phyloP scores from a whole-genome alignment of 2,888 invertebrate species.

The Cerastis leucographa region DNA sequence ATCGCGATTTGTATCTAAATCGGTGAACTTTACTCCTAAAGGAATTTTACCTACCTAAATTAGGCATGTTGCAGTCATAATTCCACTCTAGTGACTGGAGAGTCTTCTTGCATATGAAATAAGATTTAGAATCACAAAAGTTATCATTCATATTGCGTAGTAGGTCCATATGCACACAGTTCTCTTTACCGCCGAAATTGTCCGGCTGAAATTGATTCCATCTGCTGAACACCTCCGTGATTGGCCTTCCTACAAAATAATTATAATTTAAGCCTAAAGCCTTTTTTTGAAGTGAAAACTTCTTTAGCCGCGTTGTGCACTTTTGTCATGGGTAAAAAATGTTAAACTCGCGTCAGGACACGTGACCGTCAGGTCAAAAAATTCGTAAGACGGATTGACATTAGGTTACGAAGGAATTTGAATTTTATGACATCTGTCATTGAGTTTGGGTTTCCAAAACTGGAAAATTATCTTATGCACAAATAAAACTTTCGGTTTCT shows the following conservation, averaged over 20 bases:
- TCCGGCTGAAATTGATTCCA: constrained; percentile 47
- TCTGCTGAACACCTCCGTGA: constrained; percentile 2
- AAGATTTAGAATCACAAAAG: constrained; percentile 69
- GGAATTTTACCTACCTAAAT: constrained; percentile 69
- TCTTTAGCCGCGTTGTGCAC: no score
- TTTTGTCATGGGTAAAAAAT: no score
- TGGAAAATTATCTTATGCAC: no score
- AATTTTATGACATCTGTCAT: no score
- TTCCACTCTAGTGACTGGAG: constrained; percentile 77
- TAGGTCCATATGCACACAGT: constrained; percentile 70
- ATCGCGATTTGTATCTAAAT: no score
- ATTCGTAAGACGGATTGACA: no score
- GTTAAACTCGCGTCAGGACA: no score
- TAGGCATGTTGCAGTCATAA: constrained; percentile 74
- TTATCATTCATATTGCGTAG: constrained; percentile 75
- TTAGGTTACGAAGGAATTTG: no score
- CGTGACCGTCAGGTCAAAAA: no score
- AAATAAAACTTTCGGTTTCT: no score
- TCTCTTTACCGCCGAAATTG: constrained; percentile 67
- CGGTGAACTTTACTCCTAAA: no score
- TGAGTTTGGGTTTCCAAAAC: no score
- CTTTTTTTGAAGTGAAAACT: not conserved
- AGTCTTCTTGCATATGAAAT: constrained; percentile 81
- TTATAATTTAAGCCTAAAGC: not conserved
- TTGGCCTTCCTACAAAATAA: constrained; percentile 10